Conservation (phyloP, 2,113 vertebrate genomes). For the Urocolius indicus region DNA sequence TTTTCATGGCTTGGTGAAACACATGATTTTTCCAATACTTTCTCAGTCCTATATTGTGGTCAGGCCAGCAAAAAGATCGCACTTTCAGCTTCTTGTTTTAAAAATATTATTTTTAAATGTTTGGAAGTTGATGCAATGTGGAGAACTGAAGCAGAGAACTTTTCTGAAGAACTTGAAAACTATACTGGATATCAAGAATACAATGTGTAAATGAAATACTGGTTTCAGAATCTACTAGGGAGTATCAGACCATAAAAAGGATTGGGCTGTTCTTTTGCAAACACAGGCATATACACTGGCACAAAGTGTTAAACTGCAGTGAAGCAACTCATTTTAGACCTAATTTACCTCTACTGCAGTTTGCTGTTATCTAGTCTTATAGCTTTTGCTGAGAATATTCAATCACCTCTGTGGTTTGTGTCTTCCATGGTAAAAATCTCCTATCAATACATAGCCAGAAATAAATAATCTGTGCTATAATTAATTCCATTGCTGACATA, state of each 20-base stretch:
- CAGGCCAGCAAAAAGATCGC: conserved; percentile 33
- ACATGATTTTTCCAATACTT: conserved; percentile 44
- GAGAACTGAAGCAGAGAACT: neutral
- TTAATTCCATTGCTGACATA: neutral
- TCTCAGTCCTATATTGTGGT: conserved; percentile 41
- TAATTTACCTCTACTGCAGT: neutral
- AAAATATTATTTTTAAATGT: conserved; percentile 43
- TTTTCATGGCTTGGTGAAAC: conserved; percentile 45
- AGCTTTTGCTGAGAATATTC: neutral
- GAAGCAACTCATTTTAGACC: neutral
- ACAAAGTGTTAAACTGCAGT: neutral
- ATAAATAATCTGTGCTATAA: neutral
- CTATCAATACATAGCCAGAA: neutral
- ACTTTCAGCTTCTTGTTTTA: conserved; percentile 34
- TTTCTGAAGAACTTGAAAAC: conserved; percentile 23
- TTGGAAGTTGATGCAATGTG: conserved; percentile 24
- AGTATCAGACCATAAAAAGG: neutral
- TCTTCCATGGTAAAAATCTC: neutral
- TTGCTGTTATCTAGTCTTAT: neutral
- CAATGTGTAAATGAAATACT: neutral
- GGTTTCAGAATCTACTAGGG: neutral
- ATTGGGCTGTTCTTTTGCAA: neutral
- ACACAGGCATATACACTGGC: neutral
- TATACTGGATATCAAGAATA: neutral
- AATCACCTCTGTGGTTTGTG: neutral